phyloP scores from a whole-genome alignment of 1,140 invertebrate genomes.

The Uloborus diversus region DNA sequence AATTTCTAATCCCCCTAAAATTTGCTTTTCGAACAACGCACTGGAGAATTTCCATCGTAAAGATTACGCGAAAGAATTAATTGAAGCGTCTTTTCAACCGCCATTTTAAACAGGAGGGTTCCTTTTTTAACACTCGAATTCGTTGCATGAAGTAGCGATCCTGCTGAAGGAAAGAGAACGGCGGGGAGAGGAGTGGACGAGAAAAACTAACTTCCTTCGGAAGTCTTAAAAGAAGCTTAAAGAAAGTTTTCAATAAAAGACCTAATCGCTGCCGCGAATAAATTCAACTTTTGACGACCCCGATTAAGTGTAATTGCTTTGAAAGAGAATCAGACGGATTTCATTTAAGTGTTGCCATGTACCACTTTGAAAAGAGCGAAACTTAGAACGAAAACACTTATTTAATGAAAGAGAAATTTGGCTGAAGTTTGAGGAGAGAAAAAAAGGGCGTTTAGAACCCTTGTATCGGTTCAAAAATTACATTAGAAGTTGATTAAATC shows the following conservation, averaged over 20 bases:
- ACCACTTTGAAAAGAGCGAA: slow-evolving; percentile 16
- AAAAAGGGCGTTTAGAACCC: neutral
- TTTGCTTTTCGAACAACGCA: too few species aligned
- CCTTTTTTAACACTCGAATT: slow-evolving; percentile 8
- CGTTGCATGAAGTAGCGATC: neutral
- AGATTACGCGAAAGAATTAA: too few species aligned
- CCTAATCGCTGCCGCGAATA: slow-evolving; percentile 34
- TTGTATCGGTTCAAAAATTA: slow-evolving; percentile 41
- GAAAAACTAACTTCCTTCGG: slow-evolving; percentile 1
- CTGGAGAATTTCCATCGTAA: too few species aligned
- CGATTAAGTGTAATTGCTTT: slow-evolving; percentile 56
- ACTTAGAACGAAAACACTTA: slow-evolving; percentile 30
- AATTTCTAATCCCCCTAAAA: too few species aligned
- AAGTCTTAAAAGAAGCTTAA: slow-evolving; percentile 49
- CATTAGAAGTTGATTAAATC: slow-evolving; percentile 34
- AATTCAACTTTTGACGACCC: slow-evolving; percentile 53
- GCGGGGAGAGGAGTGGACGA: neutral
- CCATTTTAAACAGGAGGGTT: slow-evolving; percentile 44
- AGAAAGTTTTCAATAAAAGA: slow-evolving; percentile 56
- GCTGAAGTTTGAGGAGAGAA: neutral
- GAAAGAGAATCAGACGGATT: slow-evolving; percentile 47
- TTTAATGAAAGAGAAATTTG: slow-evolving; percentile 44
- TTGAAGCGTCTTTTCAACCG: slow-evolving; percentile 48
- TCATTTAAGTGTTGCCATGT: slow-evolving; percentile 43
- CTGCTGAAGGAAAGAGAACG: neutral